phyloP scores from a whole-genome alignment of 2,113 vertebrate genomes.

The Chionomys nivalis region DNA sequence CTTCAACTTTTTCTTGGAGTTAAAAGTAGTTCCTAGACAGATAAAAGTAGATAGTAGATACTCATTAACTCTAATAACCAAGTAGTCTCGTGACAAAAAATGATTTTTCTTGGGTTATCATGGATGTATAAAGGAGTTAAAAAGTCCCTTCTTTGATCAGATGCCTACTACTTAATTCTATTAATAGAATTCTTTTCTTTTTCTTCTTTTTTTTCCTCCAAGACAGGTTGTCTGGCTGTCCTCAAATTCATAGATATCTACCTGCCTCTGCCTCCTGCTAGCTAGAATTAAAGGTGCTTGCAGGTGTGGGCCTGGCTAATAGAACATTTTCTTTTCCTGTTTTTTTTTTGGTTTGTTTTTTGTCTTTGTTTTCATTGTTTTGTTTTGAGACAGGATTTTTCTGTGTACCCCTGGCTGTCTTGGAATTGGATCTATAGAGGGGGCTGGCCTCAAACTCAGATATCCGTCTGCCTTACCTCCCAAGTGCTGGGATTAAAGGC shows the following conservation, averaged over 20 bases:
- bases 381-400: neutral
- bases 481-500: neutral
- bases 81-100: constrained; percentile 14
- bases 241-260: neutral
- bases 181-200: neutral
- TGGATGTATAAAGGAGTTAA: constrained; percentile 2
- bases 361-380: neutral
- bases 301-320: neutral
- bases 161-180: constrained; percentile 46
- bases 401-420: neutral
- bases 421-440: neutral
- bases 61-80: constrained; percentile 54
- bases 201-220: neutral
- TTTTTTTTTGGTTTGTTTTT: neutral
- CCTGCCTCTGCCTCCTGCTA: neutral
- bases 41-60: constrained; percentile 28
- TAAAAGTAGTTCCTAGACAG: constrained; percentile 78
- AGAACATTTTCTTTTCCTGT: neutral
- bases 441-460: neutral
- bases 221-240: neutral
- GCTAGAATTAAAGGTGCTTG: neutral
- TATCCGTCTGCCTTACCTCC: neutral
- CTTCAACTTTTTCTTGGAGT: constrained; percentile 78
- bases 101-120: constrained; percentile 16
- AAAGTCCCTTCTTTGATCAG: constrained; percentile 41